Percentiles rank a stretch among this genome's conserved stretches.
Evolutionary conservation across 2,888 invertebrate species (phyloP).

Genomic region (Lithosia quadra): DNA sequence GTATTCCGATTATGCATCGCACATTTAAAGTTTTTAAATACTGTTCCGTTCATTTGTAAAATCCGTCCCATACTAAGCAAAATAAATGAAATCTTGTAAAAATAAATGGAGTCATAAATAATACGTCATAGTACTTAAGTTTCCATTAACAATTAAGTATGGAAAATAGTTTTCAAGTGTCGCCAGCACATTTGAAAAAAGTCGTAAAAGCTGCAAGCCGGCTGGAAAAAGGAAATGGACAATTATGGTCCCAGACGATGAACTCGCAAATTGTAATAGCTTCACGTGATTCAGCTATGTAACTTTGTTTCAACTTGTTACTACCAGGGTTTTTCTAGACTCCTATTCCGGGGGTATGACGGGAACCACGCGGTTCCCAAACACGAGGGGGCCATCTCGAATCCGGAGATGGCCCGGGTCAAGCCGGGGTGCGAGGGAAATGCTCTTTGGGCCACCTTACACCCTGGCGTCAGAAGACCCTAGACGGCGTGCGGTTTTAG

Average conservation of each 20-base stretch:
- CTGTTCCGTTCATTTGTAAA: too few species aligned
- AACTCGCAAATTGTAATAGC: slow-evolving; percentile 17
- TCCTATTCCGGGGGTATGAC: too few species aligned
- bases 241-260: slow-evolving; percentile 17
- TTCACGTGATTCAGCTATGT: slow-evolving; percentile 10
- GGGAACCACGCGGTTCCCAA: too few species aligned
- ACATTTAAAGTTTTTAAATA: too few species aligned
- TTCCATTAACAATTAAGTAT: neutral
- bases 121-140: neutral
- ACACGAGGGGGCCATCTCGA: too few species aligned
- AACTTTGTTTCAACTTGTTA: neutral
- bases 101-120: neutral
- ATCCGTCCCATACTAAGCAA: neutral
- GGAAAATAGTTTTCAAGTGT: slow-evolving; percentile 4
- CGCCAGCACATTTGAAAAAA: slow-evolving; percentile 3
- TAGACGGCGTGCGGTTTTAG: too few species aligned
- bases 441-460: too few species aligned
- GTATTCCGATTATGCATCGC: too few species aligned
- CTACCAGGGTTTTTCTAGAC: too few species aligned
- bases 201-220: slow-evolving; percentile 7
- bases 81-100: neutral
- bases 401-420: too few species aligned
- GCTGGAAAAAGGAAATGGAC: slow-evolving; percentile 20
- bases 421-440: too few species aligned
- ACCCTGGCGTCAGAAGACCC: too few species aligned